phyloP scores from a whole-genome alignment of 1,140 invertebrate species.

The Drosophila pseudoananassae region DNA sequence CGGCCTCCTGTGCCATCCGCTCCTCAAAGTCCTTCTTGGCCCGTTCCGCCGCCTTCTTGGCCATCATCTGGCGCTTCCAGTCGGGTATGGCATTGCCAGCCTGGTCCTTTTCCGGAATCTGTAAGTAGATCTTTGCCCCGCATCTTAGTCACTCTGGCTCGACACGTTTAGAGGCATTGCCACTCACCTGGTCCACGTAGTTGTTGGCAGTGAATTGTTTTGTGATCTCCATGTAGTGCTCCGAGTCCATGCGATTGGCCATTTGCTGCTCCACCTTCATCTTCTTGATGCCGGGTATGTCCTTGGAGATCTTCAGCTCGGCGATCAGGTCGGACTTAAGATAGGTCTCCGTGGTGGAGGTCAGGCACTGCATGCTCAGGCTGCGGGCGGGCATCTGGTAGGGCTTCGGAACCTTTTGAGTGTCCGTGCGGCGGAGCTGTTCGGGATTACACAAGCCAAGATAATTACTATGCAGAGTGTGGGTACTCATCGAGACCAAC shows the following conservation, averaged over 20 bases:
- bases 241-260: constrained; percentile 91
- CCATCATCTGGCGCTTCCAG: constrained; percentile 97
- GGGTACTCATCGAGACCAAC: constrained; percentile 33
- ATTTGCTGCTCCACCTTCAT: constrained; percentile 94
- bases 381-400: constrained; percentile 91
- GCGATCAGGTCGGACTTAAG: constrained; percentile 94
- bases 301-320: constrained; percentile 94
- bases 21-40: constrained; percentile 95
- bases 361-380: constrained; percentile 89
- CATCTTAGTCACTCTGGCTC: constrained; percentile 35
- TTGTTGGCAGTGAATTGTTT: constrained; percentile 93
- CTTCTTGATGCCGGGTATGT: constrained; percentile 95
- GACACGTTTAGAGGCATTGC: too few relatives aligned
- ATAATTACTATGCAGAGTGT: background rate
- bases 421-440: constrained; percentile 89
- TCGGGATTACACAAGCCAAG: background rate
- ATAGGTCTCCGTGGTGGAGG: constrained; percentile 88
- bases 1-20: constrained; percentile 91
- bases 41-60: constrained; percentile 95
- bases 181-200: constrained; percentile 93
- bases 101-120: constrained; percentile 95
- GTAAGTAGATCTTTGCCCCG: constrained; percentile 81
- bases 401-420: constrained; percentile 90
- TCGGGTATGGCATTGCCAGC: constrained; percentile 95
- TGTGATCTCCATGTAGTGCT: constrained; percentile 91